Evolutionary conservation across 2,113 vertebrate species (phyloP).

Genomic region (Caracal caracal): DNA sequence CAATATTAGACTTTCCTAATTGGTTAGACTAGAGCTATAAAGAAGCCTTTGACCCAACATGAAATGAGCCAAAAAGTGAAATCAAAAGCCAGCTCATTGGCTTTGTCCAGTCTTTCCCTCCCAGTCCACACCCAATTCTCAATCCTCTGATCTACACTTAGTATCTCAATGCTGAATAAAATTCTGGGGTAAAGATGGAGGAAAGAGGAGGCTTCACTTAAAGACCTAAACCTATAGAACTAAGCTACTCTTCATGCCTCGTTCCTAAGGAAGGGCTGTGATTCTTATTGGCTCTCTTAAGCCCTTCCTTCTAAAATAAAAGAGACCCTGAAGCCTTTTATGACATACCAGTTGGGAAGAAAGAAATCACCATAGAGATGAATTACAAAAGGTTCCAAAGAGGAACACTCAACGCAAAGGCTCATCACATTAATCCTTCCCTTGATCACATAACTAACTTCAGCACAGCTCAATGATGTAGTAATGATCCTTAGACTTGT

Average conservation of each 20-base stretch:
- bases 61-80: conserved; percentile 17
- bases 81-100: neutral
- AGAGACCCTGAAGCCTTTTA: neutral
- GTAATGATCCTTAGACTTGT: neutral
- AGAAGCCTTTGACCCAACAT: neutral
- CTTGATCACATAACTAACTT: neutral
- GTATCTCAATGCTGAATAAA: neutral
- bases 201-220: neutral
- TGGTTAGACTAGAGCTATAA: neutral
- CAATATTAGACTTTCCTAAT: neutral
- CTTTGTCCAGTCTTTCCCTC: neutral
- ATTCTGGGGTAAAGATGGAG: neutral
- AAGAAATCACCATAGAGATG: neutral
- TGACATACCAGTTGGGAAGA: neutral
- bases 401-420: neutral
- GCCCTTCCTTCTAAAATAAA: neutral
- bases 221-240: neutral
- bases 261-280: neutral
- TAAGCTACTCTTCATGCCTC: neutral
- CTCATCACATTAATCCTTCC: neutral
- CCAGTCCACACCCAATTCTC: neutral
- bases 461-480: neutral
- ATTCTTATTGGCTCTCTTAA: neutral
- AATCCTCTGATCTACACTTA: neutral
- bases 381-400: neutral